These are phyloP conservation scores for Alligator sinensis DNA, from an alignment of 2,113 vertebrate species.

Conservation along the genomic window DNA sequence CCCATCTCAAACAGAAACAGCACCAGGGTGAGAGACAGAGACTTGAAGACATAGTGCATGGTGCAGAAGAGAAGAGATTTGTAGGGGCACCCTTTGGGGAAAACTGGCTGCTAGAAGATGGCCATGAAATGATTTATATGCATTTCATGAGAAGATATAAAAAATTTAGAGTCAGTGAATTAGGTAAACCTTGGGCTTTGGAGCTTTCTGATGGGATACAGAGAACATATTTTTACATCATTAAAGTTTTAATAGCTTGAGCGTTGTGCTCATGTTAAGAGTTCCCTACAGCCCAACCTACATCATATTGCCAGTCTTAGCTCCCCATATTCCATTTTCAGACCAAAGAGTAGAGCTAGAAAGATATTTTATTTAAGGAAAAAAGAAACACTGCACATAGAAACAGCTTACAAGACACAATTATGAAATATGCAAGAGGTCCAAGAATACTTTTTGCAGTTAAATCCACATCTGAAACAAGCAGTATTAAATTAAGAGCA, in stretches of 20 bases:
- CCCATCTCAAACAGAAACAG: background rate
- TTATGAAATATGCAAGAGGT: slow-evolving; percentile 39
- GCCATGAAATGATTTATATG: background rate
- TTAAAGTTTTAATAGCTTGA: background rate
- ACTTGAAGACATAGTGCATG: accelerated
- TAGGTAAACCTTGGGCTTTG: background rate
- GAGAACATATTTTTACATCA: background rate
- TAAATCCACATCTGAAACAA: slow-evolving; percentile 19
- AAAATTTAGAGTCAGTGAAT: background rate
- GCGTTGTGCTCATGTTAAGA: background rate
- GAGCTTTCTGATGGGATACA: background rate
- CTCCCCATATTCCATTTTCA: background rate
- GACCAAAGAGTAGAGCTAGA: background rate
- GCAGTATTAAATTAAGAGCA: slow-evolving; percentile 11
- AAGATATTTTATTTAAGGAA: slow-evolving; percentile 1
- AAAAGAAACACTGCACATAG: background rate
- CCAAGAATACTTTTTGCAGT: slow-evolving; percentile 22
- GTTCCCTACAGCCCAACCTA: background rate
- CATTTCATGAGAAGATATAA: background rate
- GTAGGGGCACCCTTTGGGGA: background rate
- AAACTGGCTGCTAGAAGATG: background rate
- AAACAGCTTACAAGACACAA: slow-evolving; percentile 19
- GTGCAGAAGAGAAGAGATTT: background rate
- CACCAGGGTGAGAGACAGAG: background rate
- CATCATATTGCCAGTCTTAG: background rate